Base-by-base conservation (phyloP, 1,140 invertebrate species). In the Microplitis demolitor region DNA sequence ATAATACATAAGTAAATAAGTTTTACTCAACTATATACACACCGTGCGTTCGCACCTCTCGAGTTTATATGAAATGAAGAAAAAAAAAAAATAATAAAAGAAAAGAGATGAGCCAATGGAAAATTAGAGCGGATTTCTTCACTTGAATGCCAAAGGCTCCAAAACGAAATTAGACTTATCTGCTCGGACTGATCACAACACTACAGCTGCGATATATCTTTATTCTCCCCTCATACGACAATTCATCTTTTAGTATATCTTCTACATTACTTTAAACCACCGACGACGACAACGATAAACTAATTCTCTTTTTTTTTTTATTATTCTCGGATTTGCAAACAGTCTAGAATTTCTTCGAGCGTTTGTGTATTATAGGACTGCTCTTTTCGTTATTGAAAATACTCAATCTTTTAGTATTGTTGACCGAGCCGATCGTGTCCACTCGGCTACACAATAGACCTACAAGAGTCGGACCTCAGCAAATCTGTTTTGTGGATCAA, bases 111-210 rank as follows among this genome's bases (percentile, higher is more conserved):
- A 56, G 58, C 37, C n/a, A 8, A 16, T 45, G 58, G 64, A 79
- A 79, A 82, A 82, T 82, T 81, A 78, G 77, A 79, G 79, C 77
- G 80, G 81, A 80, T 80, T 73, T 77, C 72, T 16, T 50, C 54
- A 71, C 69, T 56, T 66, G 56, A 72, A 64, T 66, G 70, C 54
- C 50, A 37, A 35, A 54, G 39, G 45, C 45, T 34, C 60, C 69
- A 76, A 45, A 45, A 76, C 72, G 74, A 82, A 82, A 81, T 82
- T 82, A 81, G 80, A 80, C 80, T 81, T 82, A 82, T 82, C 81
- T 82, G 53, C 71, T 72, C 71, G 61, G 61, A 75, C 73, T 78
- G 71, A 79, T 80, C 79, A 62, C 58, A 68, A 45, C 58, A 37
- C 60, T 13, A 67, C 79, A 79, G 79, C 80, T 80, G 80, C 75